Evolutionary conservation across 1,140 invertebrate species (phyloP).

Genomic region (Rhynchophorus ferrugineus): DNA sequence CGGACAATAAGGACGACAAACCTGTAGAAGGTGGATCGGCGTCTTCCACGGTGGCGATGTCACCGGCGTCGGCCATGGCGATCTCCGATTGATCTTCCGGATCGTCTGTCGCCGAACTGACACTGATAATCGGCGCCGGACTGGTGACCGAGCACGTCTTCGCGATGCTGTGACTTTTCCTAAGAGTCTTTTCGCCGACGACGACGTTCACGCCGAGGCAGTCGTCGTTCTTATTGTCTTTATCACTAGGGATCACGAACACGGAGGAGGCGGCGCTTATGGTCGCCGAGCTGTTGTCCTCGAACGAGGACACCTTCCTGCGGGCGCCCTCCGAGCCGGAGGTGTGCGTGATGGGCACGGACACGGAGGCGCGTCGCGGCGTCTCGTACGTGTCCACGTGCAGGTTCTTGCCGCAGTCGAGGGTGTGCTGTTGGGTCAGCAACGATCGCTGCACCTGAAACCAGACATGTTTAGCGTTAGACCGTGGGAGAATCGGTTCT

Average conservation of each 20-base stretch:
- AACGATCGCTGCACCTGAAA: constrained; percentile 36
- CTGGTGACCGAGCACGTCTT: constrained; percentile 38
- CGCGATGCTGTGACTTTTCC: constrained; percentile 37
- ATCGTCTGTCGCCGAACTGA: constrained; percentile 60
- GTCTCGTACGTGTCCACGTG: constrained; percentile 35
- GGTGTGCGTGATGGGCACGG: constrained; percentile 38
- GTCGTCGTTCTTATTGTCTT: constrained; percentile 30
- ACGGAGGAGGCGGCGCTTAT: constrained; percentile 34
- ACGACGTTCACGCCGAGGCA: background rate
- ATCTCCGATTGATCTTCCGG: constrained; percentile 22
- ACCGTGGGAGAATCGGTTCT: too few relatives aligned
- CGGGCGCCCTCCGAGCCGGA: constrained; percentile 23
- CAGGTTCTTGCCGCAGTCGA: constrained; percentile 45
- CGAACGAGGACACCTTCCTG: constrained; percentile 43
- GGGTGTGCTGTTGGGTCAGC: constrained; percentile 53
- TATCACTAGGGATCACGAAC: constrained; percentile 38
- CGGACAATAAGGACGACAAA: too few relatives aligned
- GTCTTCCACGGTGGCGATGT: background rate
- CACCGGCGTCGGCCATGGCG: constrained; percentile 30
- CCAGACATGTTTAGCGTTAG: background rate
- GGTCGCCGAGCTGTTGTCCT: constrained; percentile 39
- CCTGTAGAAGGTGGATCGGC: background rate
- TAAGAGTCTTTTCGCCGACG: constrained; percentile 27
- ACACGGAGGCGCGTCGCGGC: constrained; percentile 42
- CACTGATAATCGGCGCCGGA: constrained; percentile 58